Conservation (phyloP, 2,113 vertebrate species). For the Sylvilagus bachmani region DNA sequence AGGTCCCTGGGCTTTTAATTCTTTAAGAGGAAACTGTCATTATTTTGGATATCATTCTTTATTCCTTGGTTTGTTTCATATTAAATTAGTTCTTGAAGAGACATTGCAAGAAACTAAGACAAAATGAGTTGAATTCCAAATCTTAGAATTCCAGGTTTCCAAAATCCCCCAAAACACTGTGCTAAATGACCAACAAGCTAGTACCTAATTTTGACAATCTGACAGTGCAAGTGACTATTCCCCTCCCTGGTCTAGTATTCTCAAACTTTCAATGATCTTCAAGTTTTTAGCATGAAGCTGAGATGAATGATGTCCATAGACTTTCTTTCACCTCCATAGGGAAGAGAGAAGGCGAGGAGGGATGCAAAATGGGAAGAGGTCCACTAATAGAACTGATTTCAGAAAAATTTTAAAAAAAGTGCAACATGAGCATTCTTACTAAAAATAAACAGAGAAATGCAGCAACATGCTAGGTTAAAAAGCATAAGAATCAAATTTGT, state of each 20-base stretch:
- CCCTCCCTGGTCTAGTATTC: background rate
- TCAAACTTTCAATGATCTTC: background rate
- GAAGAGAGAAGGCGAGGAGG: background rate
- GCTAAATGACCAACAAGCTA: background rate
- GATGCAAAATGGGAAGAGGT: background rate
- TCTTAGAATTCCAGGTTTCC: background rate
- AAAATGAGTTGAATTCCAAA: slow-evolving; percentile 24
- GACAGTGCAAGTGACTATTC: background rate
- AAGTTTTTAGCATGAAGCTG: background rate
- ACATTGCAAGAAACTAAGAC: background rate
- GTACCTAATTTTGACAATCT: background rate
- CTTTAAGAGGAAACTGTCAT: slow-evolving; percentile 70
- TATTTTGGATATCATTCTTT: slow-evolving; percentile 60
- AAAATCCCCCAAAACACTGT: background rate
- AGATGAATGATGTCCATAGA: background rate
- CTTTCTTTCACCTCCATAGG: background rate
- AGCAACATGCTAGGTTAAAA: background rate
- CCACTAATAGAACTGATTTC: background rate
- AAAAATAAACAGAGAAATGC: background rate
- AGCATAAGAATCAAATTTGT: background rate
- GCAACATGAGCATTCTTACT: background rate
- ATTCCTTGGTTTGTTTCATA: background rate
- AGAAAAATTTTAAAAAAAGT: background rate
- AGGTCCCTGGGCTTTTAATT: slow-evolving; percentile 69
- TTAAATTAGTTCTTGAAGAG: slow-evolving; percentile 16